These are phyloP conservation scores for Nomada lathburiana DNA, from an alignment of 2,888 invertebrate genomes.

Conservation along the genomic window DNA sequence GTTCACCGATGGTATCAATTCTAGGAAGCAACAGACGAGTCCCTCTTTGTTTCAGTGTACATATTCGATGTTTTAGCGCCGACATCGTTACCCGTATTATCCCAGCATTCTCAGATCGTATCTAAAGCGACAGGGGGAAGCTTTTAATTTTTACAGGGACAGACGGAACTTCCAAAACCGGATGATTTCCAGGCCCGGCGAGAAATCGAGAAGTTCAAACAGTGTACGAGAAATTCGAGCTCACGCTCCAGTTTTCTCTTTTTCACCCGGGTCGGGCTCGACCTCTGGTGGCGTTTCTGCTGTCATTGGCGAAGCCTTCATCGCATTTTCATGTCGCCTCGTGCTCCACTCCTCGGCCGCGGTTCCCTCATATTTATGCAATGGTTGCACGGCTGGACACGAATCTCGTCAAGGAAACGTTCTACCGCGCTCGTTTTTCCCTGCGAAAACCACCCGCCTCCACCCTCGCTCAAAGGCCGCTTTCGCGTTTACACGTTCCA, in stretches of 20 bases:
- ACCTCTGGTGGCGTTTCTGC: conserved; percentile 41
- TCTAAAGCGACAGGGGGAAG: neutral
- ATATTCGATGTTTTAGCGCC: neutral
- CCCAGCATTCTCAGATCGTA: conserved; percentile 6
- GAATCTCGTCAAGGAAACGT: conserved; percentile 70
- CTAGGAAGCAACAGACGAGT: neutral
- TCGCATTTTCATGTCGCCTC: conserved; percentile 76
- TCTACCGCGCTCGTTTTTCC: conserved; percentile 66
- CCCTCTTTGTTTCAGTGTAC: neutral
- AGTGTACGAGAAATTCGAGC: conserved; percentile 44
- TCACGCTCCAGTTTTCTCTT: conserved; percentile 20
- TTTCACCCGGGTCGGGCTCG: neutral
- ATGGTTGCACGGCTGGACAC: conserved; percentile 72
- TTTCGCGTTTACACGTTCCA: conserved; percentile 60
- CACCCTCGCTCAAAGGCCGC: conserved; percentile 59
- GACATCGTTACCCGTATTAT: neutral
- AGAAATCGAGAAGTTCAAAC: conserved; percentile 25
- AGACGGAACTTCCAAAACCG: conserved; percentile 19
- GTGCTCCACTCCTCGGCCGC: conserved; percentile 61
- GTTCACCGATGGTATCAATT: neutral
- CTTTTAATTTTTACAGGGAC: conserved; percentile 36
- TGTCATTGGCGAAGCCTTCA: conserved; percentile 71
- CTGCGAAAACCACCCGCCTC: conserved; percentile 51
- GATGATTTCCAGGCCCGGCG: conserved; percentile 22
- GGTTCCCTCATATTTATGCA: conserved; percentile 76